A percentile compares a stretch with the other conserved stretches of the same genome.
Evolutionary conservation across 2,888 invertebrate species (phyloP).

Genomic region (Pantelozetes paolii): DNA sequence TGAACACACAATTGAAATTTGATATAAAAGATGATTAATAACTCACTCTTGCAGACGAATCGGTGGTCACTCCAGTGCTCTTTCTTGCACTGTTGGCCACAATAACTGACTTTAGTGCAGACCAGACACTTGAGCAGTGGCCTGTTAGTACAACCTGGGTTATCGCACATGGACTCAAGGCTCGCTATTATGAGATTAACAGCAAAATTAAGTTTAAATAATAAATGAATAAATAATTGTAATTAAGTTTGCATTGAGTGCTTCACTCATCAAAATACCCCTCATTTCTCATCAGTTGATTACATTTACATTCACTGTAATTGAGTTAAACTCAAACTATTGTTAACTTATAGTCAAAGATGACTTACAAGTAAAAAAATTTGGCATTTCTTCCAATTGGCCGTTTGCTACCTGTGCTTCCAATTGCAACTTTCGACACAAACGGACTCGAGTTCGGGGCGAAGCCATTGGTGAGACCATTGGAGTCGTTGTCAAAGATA

Average conservation of each 20-base stretch:
- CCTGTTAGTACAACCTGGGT: neutral
- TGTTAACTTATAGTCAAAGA: neutral
- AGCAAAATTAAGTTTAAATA: neutral
- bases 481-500: neutral
- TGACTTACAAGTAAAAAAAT: slow-evolving; percentile 15
- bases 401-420: slow-evolving; percentile 8
- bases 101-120: slow-evolving; percentile 34
- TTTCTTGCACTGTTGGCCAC: slow-evolving; percentile 33
- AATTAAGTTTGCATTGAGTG: no score
- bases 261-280: no score
- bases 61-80: slow-evolving; percentile 35
- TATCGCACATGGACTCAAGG: slow-evolving; percentile 9
- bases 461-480: slow-evolving; percentile 2
- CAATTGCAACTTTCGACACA: slow-evolving; percentile 8
- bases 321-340: no score
- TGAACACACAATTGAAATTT: neutral
- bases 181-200: neutral
- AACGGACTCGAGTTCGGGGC: slow-evolving; percentile 9
- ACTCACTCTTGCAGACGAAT: slow-evolving; percentile 38
- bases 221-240: neutral
- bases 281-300: no score
- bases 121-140: slow-evolving; percentile 31
- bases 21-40: neutral
- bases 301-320: no score
- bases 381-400: slow-evolving; percentile 33